Percentiles rank a stretch among this genome's conserved stretches.
These are phyloP conservation scores for Aporophyla nigra DNA, from an alignment of 2,888 invertebrate species.

Conservation along the genomic window DNA sequence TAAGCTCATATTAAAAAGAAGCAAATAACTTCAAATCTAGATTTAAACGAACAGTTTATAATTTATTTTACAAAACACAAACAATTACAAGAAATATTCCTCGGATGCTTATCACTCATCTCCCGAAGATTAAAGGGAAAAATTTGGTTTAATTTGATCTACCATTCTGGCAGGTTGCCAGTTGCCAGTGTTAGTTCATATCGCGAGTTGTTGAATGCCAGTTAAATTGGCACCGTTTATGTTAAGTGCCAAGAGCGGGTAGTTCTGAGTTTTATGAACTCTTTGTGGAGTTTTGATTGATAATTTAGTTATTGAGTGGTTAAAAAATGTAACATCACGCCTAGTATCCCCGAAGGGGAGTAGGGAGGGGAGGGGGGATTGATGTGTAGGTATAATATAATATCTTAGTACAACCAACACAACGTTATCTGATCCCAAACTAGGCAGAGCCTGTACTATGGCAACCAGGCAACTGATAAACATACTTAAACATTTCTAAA, in stretches of 20 bases:
- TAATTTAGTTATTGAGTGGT: slow-evolving; percentile 1
- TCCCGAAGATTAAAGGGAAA: slow-evolving; percentile 51
- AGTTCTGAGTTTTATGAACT: slow-evolving; percentile 14
- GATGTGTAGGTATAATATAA: too few relatives aligned
- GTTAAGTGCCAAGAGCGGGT: slow-evolving; percentile 30
- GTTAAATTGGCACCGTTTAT: slow-evolving; percentile 50
- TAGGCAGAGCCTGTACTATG: too few relatives aligned
- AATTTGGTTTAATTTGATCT: slow-evolving; percentile 25
- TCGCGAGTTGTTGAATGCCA: slow-evolving; percentile 30
- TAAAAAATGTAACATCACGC: too few relatives aligned
- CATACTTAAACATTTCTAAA: too few relatives aligned
- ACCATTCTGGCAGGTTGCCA: slow-evolving; percentile 53
- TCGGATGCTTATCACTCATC: slow-evolving; percentile 38
- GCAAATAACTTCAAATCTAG: slow-evolving; percentile 22
- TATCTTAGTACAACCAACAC: too few relatives aligned
- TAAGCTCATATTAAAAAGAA: slow-evolving; percentile 5
- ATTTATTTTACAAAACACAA: slow-evolving; percentile 45
- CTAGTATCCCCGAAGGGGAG: too few relatives aligned
- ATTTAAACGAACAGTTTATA: slow-evolving; percentile 17
- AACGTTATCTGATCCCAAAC: too few relatives aligned
- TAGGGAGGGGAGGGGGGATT: too few relatives aligned
- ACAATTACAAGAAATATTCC: slow-evolving; percentile 31
- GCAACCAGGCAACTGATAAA: too few relatives aligned
- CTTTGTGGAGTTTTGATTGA: slow-evolving; percentile 15
- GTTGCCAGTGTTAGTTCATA: slow-evolving; percentile 42